Base-by-base conservation (phyloP, 2,888 invertebrate genomes). In the Euplagia quadripunctaria region DNA sequence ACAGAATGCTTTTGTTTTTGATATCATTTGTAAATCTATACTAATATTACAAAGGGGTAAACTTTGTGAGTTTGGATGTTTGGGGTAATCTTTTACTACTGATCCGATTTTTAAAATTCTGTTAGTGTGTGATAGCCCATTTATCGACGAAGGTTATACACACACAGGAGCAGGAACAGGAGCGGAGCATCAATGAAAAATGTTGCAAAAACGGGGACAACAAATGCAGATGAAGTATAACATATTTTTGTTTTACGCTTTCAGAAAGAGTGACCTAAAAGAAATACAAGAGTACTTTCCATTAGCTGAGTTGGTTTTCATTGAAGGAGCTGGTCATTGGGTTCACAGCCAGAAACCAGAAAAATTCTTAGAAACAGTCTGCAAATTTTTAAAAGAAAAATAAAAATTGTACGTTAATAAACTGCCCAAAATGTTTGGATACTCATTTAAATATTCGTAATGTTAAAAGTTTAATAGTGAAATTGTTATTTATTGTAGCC, bases 321-420 rank as follows among this genome's bases (percentile, higher is more conserved):
- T 99, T 70, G 96, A 97, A 69, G 98, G 97, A 58, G 98, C 99
- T 9, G 98, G 99, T 0, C 99, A 99, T 92, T 98, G 99, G 98
- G 97, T 99, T 0, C 99, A 99, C 90, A 97, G 98, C 80, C 99
- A 99, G 79, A 98, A 99, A 89, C 99, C 99, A 1, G 92, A 96
- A 11, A 97, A 97, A 80, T 98, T 99, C 91, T 90, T 98, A 43
- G 96, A 97, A 69, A 84, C 96, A 70, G 95, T 97, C 55, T 93
- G 96, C 81, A 96, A 96, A 81, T 98, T 98, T 92, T 90, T 98
- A 79, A 95, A 96, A 83, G 93, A 94, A 58, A 96, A 95, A 85
- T 95, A 88, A 81, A 64, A 70, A 66, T 20, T 51, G 65, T 73
- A 43, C 49, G 71, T 17, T 51, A 64, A 68, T 64, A 16, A 61